Conservation (phyloP, 2,888 invertebrate genomes). For the Hybos culiciformis region DNA sequence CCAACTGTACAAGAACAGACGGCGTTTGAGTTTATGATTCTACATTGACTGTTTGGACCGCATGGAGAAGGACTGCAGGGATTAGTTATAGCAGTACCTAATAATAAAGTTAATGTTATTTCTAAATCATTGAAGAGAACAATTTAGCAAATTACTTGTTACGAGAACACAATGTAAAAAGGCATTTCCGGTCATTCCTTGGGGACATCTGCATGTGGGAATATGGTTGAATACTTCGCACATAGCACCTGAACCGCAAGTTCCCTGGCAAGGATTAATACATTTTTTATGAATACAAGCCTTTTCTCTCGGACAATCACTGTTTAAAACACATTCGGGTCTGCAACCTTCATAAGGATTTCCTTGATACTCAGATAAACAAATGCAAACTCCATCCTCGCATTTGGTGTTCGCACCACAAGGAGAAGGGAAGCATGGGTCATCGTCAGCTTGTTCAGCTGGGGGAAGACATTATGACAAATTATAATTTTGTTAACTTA, state of each 20-base stretch:
- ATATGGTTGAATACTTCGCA: constrained; percentile 66
- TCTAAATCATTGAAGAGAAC: background rate
- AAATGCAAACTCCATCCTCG: constrained; percentile 51
- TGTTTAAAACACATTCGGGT: constrained; percentile 64
- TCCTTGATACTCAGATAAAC: constrained; percentile 54
- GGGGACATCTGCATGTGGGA: constrained; percentile 59
- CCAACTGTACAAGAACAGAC: constrained; percentile 55
- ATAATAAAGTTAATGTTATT: constrained; percentile 1
- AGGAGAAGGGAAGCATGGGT: constrained; percentile 48
- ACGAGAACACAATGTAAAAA: constrained; percentile 42
- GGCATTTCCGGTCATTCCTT: constrained; percentile 60
- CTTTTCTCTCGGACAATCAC: constrained; percentile 53
- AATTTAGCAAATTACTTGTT: constrained; percentile 14
- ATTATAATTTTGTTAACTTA: background rate
- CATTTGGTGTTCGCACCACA: constrained; percentile 60
- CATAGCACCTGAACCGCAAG: constrained; percentile 60
- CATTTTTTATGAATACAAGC: constrained; percentile 64
- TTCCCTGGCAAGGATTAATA: constrained; percentile 61
- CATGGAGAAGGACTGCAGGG: constrained; percentile 52
- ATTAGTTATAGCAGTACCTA: constrained; percentile 17
- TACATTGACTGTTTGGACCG: constrained; percentile 48
- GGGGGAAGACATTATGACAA: background rate
- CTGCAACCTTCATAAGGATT: constrained; percentile 64
- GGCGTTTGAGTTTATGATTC: constrained; percentile 40
- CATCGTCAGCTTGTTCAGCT: constrained; percentile 25